Evolutionary conservation across 2,113 vertebrate genomes (phyloP).

Genomic region (Boulengeromyrus knoepffleri): DNA sequence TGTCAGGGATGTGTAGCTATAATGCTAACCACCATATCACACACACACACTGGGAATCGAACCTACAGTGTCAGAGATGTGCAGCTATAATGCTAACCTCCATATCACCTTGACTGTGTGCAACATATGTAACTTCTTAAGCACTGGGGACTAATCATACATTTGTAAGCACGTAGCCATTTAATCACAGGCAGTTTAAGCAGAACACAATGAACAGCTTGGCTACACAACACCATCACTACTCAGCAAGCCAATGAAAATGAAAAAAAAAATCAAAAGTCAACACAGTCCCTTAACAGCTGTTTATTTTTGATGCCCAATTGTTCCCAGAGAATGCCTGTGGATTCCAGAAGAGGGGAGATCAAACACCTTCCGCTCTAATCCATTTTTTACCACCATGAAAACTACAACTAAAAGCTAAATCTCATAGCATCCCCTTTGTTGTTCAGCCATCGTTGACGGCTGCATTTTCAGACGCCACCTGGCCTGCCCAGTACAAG

Average conservation of each 20-base stretch:
- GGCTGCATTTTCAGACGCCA: not conserved
- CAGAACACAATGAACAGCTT: not conserved
- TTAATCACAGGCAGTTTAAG: not conserved
- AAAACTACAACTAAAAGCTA: slow-evolving; percentile 3
- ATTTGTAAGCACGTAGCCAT: not conserved
- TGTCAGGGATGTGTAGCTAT: not conserved
- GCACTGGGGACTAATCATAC: not conserved
- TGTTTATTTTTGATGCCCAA: not conserved
- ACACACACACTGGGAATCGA: not conserved
- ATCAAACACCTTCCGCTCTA: slow-evolving; percentile 11
- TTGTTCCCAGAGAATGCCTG: not conserved
- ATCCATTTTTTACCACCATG: not conserved
- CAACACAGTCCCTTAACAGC: not conserved
- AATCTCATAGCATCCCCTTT: not conserved
- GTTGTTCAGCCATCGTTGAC: not conserved
- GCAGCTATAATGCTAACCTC: not conserved
- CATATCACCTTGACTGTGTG: not conserved
- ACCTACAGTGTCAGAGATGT: not conserved
- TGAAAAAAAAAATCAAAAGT: slow-evolving; percentile 1
- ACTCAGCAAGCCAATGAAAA: not conserved
- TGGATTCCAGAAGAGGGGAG: not conserved
- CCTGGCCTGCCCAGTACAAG: not conserved
- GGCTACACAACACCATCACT: slow-evolving; percentile 10
- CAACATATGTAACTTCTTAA: not conserved
- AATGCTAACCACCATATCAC: not conserved